Evolutionary conservation across 2,113 vertebrate species (phyloP).

Genomic region (Actenoides hombroni): DNA sequence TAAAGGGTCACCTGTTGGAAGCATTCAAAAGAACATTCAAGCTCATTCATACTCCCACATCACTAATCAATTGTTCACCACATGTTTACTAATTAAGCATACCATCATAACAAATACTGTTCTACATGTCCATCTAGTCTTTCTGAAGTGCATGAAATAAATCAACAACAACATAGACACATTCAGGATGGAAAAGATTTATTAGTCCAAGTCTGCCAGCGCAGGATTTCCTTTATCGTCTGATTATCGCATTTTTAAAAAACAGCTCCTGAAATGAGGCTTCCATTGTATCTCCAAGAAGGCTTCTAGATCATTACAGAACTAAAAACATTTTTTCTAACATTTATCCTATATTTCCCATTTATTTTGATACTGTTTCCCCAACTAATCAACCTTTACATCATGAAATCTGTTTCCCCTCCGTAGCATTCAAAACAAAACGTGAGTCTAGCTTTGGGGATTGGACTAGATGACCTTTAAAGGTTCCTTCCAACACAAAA

Average conservation of each 20-base stretch:
- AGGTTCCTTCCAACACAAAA: background rate
- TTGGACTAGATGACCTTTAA: background rate
- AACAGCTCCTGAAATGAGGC: background rate
- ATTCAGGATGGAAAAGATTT: background rate
- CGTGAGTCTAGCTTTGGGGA: background rate
- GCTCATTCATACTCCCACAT: background rate
- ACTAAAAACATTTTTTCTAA: background rate
- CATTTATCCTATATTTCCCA: background rate
- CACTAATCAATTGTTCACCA: background rate
- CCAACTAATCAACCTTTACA: background rate
- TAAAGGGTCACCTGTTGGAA: background rate
- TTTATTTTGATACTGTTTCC: background rate
- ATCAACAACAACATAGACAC: background rate
- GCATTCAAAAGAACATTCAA: background rate
- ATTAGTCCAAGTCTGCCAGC: background rate
- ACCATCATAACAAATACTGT: background rate
- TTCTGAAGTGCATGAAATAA: conserved; percentile 8
- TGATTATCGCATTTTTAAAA: background rate
- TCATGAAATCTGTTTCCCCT: background rate
- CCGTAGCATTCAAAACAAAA: background rate
- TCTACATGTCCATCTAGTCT: background rate
- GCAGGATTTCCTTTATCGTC: conserved; percentile 4
- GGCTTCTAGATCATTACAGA: background rate
- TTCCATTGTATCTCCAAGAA: background rate
- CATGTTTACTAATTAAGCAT: background rate